Conservation (phyloP, 2,113 vertebrate species). For the Pseudopipra pipra region DNA sequence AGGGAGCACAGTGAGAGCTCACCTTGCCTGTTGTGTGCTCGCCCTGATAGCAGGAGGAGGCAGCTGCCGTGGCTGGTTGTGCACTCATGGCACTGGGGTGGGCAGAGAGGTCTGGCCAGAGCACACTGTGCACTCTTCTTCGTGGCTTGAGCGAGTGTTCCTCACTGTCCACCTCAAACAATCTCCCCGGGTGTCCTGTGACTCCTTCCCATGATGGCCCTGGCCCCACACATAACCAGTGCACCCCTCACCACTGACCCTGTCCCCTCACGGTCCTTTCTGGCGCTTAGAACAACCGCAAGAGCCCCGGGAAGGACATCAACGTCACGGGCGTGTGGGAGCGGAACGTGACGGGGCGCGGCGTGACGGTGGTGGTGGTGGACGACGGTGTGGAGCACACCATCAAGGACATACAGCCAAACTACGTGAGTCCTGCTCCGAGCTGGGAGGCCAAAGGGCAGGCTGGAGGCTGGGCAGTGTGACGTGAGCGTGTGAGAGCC, state of each 20-base stretch:
- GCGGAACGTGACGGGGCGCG: constrained; percentile 88
- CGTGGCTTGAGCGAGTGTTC: accelerated
- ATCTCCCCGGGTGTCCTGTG: neutral
- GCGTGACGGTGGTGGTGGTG: constrained; percentile 94
- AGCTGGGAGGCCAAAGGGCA: neutral
- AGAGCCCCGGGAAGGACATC: constrained; percentile 89
- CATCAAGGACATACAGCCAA: constrained; percentile 89
- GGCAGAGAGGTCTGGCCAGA: neutral
- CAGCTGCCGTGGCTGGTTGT: neutral
- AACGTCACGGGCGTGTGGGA: constrained; percentile 97
- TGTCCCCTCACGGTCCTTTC: neutral
- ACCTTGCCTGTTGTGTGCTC: accelerated
- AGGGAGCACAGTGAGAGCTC: neutral
- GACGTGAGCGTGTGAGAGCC: neutral
- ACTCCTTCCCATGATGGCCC: neutral
- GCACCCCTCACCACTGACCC: accelerated
- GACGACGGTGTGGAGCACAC: constrained; percentile 95
- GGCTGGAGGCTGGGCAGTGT: neutral
- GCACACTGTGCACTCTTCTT: accelerated
- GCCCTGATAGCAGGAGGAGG: accelerated
- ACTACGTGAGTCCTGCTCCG: constrained; percentile 83
- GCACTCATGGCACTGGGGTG: neutral
- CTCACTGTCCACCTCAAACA: accelerated
- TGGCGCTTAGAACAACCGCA: constrained; percentile 81
- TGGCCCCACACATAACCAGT: accelerated